These are phyloP conservation scores for Eleginops maclovinus DNA, from an alignment of 2,113 vertebrate species.

Conservation along the genomic window DNA sequence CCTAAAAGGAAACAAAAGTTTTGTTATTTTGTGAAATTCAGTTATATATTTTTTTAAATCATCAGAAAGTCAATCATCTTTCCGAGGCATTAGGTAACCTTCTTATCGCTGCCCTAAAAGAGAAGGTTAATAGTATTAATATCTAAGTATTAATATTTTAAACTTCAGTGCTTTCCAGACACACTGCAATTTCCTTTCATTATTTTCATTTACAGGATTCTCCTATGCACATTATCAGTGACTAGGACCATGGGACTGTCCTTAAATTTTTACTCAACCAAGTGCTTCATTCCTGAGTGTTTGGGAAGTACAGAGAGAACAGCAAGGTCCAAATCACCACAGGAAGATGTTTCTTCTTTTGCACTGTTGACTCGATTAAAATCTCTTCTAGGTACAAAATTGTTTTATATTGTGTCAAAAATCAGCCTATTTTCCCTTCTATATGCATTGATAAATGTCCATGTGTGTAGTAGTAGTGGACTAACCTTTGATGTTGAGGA, in stretches of 20 bases:
- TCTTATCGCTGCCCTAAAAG: neutral
- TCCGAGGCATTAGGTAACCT: neutral
- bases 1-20: slow-evolving; percentile 76
- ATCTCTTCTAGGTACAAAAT: neutral
- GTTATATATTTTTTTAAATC: too few species aligned
- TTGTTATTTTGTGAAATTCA: neutral
- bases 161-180: neutral
- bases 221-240: too few species aligned
- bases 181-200: neutral
- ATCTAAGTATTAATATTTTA: too few species aligned
- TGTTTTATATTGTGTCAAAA: neutral
- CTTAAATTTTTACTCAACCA: neutral
- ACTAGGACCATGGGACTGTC: neutral
- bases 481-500: slow-evolving; percentile 93
- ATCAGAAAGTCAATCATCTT: neutral
- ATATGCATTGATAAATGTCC: neutral
- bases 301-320: too few species aligned
- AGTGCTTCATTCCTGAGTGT: neutral
- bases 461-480: too few species aligned
- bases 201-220: neutral
- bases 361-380: neutral
- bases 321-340: neutral
- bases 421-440: neutral
- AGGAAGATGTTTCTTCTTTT: neutral
- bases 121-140: neutral